Evolutionary conservation across 92 coral and sea anemone genomes (phyloP), one percentile per base, ranked within the genome.

Genomic region (Porites divaricata): DNA sequence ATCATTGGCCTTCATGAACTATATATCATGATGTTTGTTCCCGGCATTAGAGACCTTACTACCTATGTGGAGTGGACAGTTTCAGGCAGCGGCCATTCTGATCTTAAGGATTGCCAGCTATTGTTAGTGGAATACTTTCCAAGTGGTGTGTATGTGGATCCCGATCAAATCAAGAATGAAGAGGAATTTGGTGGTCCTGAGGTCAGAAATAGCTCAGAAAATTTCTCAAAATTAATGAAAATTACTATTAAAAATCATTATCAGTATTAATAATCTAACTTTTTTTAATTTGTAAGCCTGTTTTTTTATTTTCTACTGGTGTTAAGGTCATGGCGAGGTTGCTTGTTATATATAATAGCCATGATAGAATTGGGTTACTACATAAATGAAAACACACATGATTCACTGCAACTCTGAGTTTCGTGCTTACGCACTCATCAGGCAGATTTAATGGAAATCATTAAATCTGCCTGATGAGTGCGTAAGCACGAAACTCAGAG

Each of bases 41-140:
- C 12, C 12, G 10, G 13, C 59, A 54, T 6, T 41, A 93, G 96
- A 70, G 89, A 88, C 62, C 49, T 93, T 64, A 21, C 77, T 70
- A 90, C 94, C 58, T 63, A 70, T 19, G 45, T 93, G 23, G 88
- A 93, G 20, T 93, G 94, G 96, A 52, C 75, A 48, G 14, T 76
- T 8, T 9, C 21, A 23, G 82, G 74, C 24, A 78, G 63, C 54
- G 48, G 51, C 28, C 58, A 49, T 74, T 62, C 17, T 64, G 64
- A 80, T 20, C 21, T 5, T 1, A 63, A 24, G 71, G 49, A 54
- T 73, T 93, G 97, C 74, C 88, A 72, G 62, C 64, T 93, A 12
- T 45, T 93, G 89, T 7, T 88, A 73, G 81, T 85, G 19, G 97
- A 93, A 67, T 21, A 68, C 50, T 70, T 93, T 25, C 97, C 97